Conservation (phyloP, 2,888 invertebrate genomes). For the Lasioglossum lativentre region DNA sequence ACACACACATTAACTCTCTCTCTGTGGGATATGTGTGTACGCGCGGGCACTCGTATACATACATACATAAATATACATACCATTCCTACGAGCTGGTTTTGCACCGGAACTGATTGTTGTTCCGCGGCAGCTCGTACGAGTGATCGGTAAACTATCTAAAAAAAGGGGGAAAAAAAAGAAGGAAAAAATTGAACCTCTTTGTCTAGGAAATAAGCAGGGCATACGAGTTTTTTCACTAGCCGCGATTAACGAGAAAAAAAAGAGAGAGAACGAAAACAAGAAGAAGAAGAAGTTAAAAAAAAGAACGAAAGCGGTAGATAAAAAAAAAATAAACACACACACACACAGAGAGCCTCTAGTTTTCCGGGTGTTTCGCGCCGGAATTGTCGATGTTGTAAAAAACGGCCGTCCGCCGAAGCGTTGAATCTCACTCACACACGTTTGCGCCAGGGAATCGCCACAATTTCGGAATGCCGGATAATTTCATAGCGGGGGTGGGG, state of each 20-base stretch:
- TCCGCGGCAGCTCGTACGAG: conserved; percentile 32
- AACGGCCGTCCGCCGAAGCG: conserved; percentile 21
- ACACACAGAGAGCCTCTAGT: not conserved
- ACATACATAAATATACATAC: too few species aligned
- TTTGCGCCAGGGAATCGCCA: conserved; percentile 22
- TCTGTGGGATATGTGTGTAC: not conserved
- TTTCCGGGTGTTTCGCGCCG: conserved; percentile 12
- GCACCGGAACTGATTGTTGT: not conserved
- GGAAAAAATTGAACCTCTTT: conserved; percentile 17
- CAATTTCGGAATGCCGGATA: not conserved
- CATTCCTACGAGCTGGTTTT: conserved; percentile 30
- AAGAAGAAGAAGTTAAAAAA: not conserved
- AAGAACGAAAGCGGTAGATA: not conserved
- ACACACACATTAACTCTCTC: not conserved
- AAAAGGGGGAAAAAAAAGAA: not conserved
- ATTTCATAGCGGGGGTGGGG: not conserved
- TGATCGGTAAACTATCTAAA: not conserved
- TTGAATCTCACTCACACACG: conserved; percentile 41
- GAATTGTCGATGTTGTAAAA: conserved; percentile 16
- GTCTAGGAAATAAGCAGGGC: conserved; percentile 29
- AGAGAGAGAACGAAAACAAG: not conserved
- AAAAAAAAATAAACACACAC: not conserved
- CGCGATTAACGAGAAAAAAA: conserved; percentile 12
- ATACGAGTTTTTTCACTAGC: conserved; percentile 30
- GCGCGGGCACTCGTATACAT: too few species aligned